Evolutionary conservation across 2,888 invertebrate species (phyloP).

Genomic region (Euproctis similis): DNA sequence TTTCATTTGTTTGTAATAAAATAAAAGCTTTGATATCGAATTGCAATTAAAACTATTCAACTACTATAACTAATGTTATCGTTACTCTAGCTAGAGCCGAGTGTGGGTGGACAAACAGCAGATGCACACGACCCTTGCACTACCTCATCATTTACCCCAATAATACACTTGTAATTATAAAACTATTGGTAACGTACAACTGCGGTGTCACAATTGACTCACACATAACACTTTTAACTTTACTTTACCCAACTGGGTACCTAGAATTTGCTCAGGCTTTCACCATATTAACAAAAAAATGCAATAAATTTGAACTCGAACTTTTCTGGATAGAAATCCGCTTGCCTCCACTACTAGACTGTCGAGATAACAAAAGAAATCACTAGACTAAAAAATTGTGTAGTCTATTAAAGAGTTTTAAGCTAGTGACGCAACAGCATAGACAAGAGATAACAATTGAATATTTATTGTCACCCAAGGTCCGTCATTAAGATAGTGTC

Average conservation of each 20-base stretch:
- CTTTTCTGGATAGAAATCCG: too few relatives aligned
- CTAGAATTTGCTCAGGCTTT: too few relatives aligned
- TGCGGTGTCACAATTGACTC: too few relatives aligned
- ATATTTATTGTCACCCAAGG: conserved; percentile 74
- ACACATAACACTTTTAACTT: too few relatives aligned
- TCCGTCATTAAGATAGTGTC: conserved; percentile 76
- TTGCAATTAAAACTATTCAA: conserved; percentile 70
- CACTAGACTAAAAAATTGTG: conserved; percentile 42
- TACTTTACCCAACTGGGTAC: too few relatives aligned
- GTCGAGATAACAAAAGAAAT: conserved; percentile 12
- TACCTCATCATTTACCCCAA: conserved; percentile 49
- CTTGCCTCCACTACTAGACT: neutral
- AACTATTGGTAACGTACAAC: conserved; percentile 38
- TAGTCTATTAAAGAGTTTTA: conserved; percentile 62
- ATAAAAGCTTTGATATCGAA: conserved; percentile 56
- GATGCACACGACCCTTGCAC: conserved; percentile 62
- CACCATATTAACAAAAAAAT: too few relatives aligned
- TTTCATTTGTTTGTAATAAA: conserved; percentile 27
- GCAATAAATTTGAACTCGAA: too few relatives aligned
- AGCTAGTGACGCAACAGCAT: conserved; percentile 55
- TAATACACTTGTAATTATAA: conserved; percentile 53
- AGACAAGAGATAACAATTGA: conserved; percentile 67
- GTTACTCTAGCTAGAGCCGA: conserved; percentile 39
- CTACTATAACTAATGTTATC: conserved; percentile 58
- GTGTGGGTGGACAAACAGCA: conserved; percentile 64